phyloP scores from a whole-genome alignment of 2,113 vertebrate genomes.

The Nyctereutes procyonoides region DNA sequence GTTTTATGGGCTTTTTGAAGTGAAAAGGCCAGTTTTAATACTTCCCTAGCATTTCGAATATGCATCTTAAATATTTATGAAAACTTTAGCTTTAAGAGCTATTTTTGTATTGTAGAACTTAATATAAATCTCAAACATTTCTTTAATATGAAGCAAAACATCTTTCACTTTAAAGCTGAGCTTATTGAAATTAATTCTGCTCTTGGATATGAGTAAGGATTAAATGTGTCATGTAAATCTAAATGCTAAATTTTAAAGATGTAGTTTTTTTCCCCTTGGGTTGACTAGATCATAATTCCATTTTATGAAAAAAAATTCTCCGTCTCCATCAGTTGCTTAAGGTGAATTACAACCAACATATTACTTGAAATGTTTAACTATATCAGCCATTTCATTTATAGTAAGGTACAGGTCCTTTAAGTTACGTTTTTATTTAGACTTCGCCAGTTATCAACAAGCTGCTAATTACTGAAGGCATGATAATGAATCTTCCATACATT shows the following conservation, averaged over 20 bases:
- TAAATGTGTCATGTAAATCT: constrained; percentile 55
- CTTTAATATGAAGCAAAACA: constrained; percentile 44
- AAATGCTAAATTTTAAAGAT: constrained; percentile 47
- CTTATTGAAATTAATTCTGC: constrained; percentile 37
- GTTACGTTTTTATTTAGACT: constrained; percentile 65
- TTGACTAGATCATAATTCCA: constrained; percentile 28
- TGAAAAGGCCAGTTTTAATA: constrained; percentile 53
- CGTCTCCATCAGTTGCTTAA: constrained; percentile 17
- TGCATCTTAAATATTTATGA: constrained; percentile 62
- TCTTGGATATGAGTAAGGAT: constrained; percentile 54
- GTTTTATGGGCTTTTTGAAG: constrained; percentile 50
- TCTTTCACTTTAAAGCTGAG: constrained; percentile 56
- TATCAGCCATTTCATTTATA: constrained; percentile 56
- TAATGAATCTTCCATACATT: constrained; percentile 67
- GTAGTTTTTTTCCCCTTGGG: neutral
- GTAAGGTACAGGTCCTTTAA: neutral
- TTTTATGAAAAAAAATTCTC: constrained; percentile 33
- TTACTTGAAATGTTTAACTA: constrained; percentile 15
- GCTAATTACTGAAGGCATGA: constrained; percentile 71
- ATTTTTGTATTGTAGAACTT: constrained; percentile 41
- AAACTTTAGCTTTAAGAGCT: constrained; percentile 65
- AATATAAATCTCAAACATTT: constrained; percentile 51
- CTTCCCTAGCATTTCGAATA: constrained; percentile 48
- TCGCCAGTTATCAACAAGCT: constrained; percentile 64
- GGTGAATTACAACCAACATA: constrained; percentile 38